Evolutionary conservation across 2,113 vertebrate species (phyloP).

Genomic region (Petrocephalus zakoni): DNA sequence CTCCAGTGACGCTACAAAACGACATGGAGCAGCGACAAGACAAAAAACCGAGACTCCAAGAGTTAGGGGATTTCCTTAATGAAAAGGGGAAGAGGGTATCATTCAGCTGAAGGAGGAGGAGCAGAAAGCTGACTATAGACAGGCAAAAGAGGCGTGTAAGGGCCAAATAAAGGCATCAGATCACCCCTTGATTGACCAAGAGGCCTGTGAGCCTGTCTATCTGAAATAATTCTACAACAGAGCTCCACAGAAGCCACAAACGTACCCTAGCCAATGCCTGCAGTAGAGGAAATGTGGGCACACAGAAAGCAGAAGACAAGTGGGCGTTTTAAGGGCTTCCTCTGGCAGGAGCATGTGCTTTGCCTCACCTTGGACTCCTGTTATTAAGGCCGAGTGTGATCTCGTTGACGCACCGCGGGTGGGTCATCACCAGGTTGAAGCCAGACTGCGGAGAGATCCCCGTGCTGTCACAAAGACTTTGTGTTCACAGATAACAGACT

Average conservation of each 20-base stretch:
- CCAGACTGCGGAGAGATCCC: conserved; percentile 68
- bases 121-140: background rate
- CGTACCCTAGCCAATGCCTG: background rate
- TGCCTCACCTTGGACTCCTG: conserved; percentile 79
- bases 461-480: background rate
- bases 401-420: conserved; percentile 89
- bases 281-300: background rate
- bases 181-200: background rate
- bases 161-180: background rate
- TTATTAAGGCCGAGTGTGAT: conserved; percentile 94
- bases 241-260: background rate
- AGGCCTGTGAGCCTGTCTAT: background rate
- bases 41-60: background rate
- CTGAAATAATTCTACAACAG: background rate
- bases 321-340: background rate
- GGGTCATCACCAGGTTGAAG: conserved; percentile 92
- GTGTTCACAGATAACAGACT: background rate
- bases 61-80: background rate
- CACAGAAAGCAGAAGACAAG: background rate
- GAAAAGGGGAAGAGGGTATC: background rate
- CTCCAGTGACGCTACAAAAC: too few species aligned
- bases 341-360: background rate
- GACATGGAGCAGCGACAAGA: background rate
- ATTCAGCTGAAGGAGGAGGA: background rate
- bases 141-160: background rate